Base-by-base conservation (phyloP, 30 jellyfish, hydroid and myxozoan species). In the Haliclystus octoradiatus region DNA sequence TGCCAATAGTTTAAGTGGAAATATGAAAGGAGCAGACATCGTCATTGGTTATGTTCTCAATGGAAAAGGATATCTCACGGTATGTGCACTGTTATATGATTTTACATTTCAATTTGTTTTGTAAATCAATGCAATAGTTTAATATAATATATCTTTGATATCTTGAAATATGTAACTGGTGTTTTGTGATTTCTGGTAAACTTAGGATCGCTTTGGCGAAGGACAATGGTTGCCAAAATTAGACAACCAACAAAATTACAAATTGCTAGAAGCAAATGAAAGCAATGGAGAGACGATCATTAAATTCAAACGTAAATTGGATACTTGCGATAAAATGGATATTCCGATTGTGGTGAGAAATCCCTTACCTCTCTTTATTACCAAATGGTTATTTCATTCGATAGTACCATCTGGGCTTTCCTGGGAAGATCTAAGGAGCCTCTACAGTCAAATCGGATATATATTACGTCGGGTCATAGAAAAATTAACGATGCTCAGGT, bases 251-350 rank as follows among this genome's bases (percentile, higher is more conserved):
- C 92, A 78, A 40, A 63, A 78, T 78, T 68, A 68, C 50, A 68
- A 68, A 31, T 63, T 31, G 35, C 69, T 63, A 52, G 92, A 71
- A 22, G 53, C 81, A 3, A 51, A 76, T 29, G 76, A 78, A 69
- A 34, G 65, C 50, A 63, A 63, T 52, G 76, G 81, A 27, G 49
- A 46, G 51, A 68, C 81, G 2, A 68, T 68, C 46, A 23, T 78
- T 65, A 53, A 53, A 25, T 78, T 78, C 71, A 67, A 67, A 24
- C 66, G 92, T n/a, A 68, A 68, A 35, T 31, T 78, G 24, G 76
- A 28, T 23, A 68, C 81, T 29, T 78, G 92, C 53, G 92, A 78
- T 35, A 68, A 68, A 33, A 68, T 68, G 23, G 92, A 78, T 61
- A 61, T 71, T 28, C 75, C 63, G 7, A 78, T 78, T 32, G 75